Evolutionary conservation across 1,140 invertebrate species (phyloP), one percentile per base, ranked within the genome.

Genomic region (Mamestra configurata): DNA sequence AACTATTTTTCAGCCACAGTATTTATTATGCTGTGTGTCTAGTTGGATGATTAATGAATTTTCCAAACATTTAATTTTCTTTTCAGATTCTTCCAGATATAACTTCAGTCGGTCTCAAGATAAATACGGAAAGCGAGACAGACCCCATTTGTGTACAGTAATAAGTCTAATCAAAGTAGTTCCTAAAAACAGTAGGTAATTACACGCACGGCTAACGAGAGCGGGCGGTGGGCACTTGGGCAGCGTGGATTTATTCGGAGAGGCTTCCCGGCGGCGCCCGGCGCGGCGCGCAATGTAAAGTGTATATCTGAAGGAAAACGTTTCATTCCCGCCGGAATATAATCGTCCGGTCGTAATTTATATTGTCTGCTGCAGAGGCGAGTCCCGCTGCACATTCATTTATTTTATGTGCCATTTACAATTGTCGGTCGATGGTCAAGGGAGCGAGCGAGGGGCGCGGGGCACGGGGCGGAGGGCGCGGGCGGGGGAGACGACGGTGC

Each of bases 331-430:
- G 90, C 84, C 90, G 92, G 94, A 95, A 95, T 95, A 95, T 95
- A 95, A 95, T 95, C 94, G 94, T 94, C 92, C 92, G 93, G 90
- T 94, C 92, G 94, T 95, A 95, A 95, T 95, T 95, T 95, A 95
- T 95, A 95, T 95, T 95, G 95, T 95, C 95, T 95, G 93, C 89
- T 95, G 94, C 95, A 95, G 94, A 95, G 94, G 93, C 93, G 93
- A 92, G 93, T 93, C 90, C 89, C 94, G 89, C 89, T 94, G 95
- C 94, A 95, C 95, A 95, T 95, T 95, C 94, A 95, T 95, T 95
- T 95, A 95, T 95, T 95, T 95, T 95, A 95, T 95, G 94, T 95
- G 95, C 95, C 94, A 95, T 95, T 95, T 95, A 95, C 95, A 95
- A 95, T 95, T 95, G 94, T 95, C 95, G 95, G 94, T 95, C 95